Percentiles rank a stretch among this genome's conserved stretches.
These are phyloP conservation scores for Toxotes chatareus DNA, from an alignment of 2,113 vertebrate species.

Conservation along the genomic window DNA sequence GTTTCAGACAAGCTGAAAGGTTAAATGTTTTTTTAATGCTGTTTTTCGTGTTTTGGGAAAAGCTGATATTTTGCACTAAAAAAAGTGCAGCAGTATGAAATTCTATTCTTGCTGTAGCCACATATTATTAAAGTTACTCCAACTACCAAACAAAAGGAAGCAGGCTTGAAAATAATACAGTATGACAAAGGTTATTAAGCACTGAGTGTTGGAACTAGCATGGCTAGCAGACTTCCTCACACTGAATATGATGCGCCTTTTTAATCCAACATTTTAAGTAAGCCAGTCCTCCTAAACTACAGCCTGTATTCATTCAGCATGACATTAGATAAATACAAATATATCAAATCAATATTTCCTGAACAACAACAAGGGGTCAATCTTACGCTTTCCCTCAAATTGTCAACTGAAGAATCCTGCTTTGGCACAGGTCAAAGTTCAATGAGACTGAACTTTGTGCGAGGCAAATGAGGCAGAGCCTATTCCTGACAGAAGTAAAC, in stretches of 20 bases:
- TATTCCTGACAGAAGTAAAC: background rate
- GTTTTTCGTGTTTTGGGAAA: background rate
- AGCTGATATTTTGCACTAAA: background rate
- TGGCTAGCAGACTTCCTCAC: background rate
- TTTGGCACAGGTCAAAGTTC: conserved; percentile 8
- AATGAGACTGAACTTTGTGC: background rate
- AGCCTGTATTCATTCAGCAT: background rate
- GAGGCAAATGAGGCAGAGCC: background rate
- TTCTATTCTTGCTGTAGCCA: background rate
- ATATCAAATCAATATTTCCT: background rate
- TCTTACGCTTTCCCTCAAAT: background rate
- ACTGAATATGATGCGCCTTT: background rate
- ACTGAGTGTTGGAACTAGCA: background rate
- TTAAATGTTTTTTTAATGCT: too few relatives aligned
- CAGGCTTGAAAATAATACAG: background rate
- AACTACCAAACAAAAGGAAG: background rate
- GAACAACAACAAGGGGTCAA: background rate
- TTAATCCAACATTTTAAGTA: background rate
- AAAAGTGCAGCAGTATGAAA: background rate
- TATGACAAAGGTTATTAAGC: background rate
- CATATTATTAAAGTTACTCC: background rate
- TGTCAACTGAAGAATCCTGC: background rate
- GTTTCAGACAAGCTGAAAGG: too few relatives aligned
- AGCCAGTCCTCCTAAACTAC: background rate
- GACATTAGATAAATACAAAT: background rate